A percentile compares a stretch with the other conserved stretches of the same genome.
phyloP scores from a whole-genome alignment of 2,888 invertebrate genomes.

The Eudemis profundana region DNA sequence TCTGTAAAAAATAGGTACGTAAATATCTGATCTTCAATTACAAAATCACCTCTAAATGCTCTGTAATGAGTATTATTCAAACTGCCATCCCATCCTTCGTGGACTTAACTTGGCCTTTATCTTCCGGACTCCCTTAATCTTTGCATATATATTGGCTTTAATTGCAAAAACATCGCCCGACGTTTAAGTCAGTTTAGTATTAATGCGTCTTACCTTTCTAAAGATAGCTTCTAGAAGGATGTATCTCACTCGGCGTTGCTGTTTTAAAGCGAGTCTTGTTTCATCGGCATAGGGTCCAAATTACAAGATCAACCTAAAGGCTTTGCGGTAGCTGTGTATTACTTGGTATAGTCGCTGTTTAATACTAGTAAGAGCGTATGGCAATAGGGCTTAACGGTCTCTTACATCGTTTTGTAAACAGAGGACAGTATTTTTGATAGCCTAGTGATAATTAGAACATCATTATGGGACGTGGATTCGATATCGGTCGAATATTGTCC shows the following conservation, averaged over 20 bases:
- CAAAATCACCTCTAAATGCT: not conserved
- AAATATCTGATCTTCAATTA: not conserved
- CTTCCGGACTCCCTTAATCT: constrained; percentile 23
- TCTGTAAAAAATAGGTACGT: not conserved
- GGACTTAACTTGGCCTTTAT: constrained; percentile 24
- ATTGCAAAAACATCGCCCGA: constrained; percentile 40
- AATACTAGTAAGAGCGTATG: not conserved
- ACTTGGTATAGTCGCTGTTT: not conserved
- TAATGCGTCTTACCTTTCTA: constrained; percentile 2
- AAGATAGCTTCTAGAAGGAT: not conserved
- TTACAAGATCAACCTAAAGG: not conserved
- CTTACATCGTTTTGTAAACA: not conserved
- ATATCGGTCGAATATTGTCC: not conserved
- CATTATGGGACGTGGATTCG: constrained; percentile 4
- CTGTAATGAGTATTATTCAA: constrained; percentile 12
- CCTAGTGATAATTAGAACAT: constrained; percentile 14
- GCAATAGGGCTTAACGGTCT: not conserved
- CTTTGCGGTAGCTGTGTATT: not conserved
- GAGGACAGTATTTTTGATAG: not conserved
- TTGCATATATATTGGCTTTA: constrained; percentile 38
- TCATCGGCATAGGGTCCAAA: not conserved
- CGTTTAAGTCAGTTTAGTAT: constrained; percentile 29
- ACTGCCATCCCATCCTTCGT: constrained; percentile 10
- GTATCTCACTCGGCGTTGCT: not conserved
- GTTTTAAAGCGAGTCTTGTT: not conserved